phyloP scores from a whole-genome alignment of 1,140 invertebrate genomes.

The Coenobita brevimanus region DNA sequence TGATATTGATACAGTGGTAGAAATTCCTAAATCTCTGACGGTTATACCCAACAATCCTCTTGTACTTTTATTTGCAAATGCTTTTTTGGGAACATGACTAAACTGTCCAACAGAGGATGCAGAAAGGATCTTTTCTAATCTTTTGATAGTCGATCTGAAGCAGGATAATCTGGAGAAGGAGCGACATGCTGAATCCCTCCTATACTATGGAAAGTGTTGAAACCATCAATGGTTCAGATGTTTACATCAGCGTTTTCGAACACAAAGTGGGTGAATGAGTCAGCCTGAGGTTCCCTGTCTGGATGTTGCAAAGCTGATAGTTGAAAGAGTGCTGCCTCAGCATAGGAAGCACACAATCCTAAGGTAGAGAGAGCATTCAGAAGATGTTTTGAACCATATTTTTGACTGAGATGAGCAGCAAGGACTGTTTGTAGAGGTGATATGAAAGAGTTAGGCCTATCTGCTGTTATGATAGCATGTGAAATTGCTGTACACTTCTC shows the following conservation, averaged over 20 bases:
- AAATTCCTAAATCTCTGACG: not conserved
- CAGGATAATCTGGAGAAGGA: too few species aligned
- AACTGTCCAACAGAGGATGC: not conserved
- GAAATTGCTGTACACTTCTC: too few species aligned
- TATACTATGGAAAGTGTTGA: too few species aligned
- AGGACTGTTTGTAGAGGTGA: conserved; percentile 1
- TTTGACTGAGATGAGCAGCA: conserved; percentile 5
- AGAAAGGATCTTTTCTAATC: conserved; percentile 13
- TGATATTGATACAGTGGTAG: conserved; percentile 2
- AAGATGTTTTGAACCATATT: too few species aligned
- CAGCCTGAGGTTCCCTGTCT: not conserved
- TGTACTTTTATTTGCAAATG: not conserved
- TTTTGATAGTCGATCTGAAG: not conserved
- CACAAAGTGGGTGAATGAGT: not conserved
- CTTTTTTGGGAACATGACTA: not conserved
- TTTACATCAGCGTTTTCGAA: too few species aligned
- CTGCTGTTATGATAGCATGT: too few species aligned
- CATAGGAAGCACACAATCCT: too few species aligned
- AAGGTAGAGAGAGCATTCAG: too few species aligned
- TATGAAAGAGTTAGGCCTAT: conserved; percentile 9
- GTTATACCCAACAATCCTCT: not conserved
- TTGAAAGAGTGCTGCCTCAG: too few species aligned
- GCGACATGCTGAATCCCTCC: too few species aligned
- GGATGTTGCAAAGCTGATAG: not conserved
- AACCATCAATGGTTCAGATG: too few species aligned